phyloP scores from a whole-genome alignment of 2,888 invertebrate species.

The Drosophila vallismaia region DNA sequence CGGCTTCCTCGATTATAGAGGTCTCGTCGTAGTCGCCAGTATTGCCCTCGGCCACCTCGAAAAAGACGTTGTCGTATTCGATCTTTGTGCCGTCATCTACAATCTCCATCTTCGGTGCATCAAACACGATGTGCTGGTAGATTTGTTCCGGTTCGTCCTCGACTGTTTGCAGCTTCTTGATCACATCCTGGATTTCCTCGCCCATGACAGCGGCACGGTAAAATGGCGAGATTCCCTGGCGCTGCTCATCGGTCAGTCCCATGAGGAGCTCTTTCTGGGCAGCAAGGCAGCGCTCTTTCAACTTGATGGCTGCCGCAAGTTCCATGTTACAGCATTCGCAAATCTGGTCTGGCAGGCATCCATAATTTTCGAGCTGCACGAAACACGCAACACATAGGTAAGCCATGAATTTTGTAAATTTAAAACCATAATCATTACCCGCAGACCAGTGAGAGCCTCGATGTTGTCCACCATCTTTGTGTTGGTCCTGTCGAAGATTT shows the following conservation, averaged over 20 bases:
- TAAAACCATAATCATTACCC: conserved; percentile 35
- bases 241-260: conserved; percentile 55
- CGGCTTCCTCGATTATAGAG: conserved; percentile 56
- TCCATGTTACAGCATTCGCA: conserved; percentile 66
- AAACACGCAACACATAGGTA: neutral
- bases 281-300: conserved; percentile 64
- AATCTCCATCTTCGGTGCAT: conserved; percentile 52
- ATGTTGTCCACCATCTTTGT: conserved; percentile 57
- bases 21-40: conserved; percentile 32
- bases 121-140: conserved; percentile 40
- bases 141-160: conserved; percentile 35
- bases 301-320: conserved; percentile 50
- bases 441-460: conserved; percentile 60
- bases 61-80: conserved; percentile 26
- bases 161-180: conserved; percentile 12
- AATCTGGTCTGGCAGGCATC: conserved; percentile 60
- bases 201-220: conserved; percentile 57
- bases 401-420: neutral
- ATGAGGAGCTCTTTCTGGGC: conserved; percentile 58
- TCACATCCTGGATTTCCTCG: conserved; percentile 1
- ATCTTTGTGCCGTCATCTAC: conserved; percentile 44
- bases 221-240: conserved; percentile 41
- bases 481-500: conserved; percentile 59
- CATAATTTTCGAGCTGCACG: conserved; percentile 52
- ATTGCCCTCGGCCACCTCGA: conserved; percentile 23